Evolutionary conservation across 1,140 invertebrate species (phyloP), one percentile per base, ranked within the genome.

Genomic region (Drosophila auraria): DNA sequence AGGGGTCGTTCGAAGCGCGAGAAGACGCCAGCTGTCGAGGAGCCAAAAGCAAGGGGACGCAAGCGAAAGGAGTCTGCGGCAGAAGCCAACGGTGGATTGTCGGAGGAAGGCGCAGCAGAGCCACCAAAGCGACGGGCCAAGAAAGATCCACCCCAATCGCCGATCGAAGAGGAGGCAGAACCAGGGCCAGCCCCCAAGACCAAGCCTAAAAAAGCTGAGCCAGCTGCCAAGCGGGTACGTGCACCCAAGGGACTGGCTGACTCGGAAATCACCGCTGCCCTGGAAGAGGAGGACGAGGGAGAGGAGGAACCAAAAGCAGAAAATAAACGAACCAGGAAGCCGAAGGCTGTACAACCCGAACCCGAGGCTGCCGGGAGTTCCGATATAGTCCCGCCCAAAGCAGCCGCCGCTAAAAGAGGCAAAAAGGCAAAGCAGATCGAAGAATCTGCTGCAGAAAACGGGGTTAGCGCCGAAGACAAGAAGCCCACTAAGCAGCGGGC

Each of bases 1-100:
- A 58, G 20, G 20, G 53, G 60, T 14, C 44, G 75, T 3, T 14
- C 17, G 17, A 71, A 72, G 9, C 49, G 62, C 27, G 68, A 69
- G 14, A 65, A 78, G 38, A 36, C 59, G 6, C 11, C 59, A 9
- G 45, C 30, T 40, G 20, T 30, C 38, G 73, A 57, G 20, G 64
- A 61, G 45, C 27, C 71, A 53, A 73, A 93, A 92, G 58, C 91
- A 84, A 69, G 57, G 76, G 49, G 93, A 64, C 89, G 80, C n/a
- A 82, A 71, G 62, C 81, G 51, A 51, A 82, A 78, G 27, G 78
- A 86, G 5, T 14, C 56, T 14, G 38, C 65, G 14, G 27, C 50
- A 11, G 54, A 47, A 2, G 51, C 6, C 3, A 47, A 64, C 30
- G 42, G 27, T 17, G 25, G 2, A 8, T 12, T 3, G 5, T 23